These are phyloP conservation scores for Thumatha senex DNA, from an alignment of 2,888 invertebrate species.

Conservation along the genomic window DNA sequence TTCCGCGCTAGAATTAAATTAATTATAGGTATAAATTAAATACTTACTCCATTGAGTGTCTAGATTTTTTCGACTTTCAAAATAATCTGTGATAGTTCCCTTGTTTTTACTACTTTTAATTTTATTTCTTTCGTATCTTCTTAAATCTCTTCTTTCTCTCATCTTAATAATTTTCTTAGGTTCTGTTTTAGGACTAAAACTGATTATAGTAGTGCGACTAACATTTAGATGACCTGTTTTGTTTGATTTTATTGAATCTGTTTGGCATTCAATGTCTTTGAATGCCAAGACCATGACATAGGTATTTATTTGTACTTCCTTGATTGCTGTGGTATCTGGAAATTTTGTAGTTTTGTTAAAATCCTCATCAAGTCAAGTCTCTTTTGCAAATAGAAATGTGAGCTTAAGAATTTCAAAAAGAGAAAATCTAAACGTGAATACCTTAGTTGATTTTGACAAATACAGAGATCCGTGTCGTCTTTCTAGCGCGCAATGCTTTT, in stretches of 20 bases:
- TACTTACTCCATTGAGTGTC: conserved; percentile 31
- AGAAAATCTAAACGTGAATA: no score
- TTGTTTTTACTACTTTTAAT: not conserved
- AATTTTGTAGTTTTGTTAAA: not conserved
- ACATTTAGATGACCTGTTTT: not conserved
- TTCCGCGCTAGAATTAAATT: no score
- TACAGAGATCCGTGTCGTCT: no score
- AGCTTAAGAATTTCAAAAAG: no score
- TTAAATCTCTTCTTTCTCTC: no score
- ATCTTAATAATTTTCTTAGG: not conserved
- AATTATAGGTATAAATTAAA: no score
- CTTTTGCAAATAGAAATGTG: no score
- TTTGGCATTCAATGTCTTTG: conserved; percentile 4
- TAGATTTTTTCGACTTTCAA: not conserved
- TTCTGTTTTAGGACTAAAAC: not conserved
- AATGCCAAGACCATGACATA: not conserved
- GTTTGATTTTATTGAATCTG: not conserved
- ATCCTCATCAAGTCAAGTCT: no score
- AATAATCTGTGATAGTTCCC: not conserved
- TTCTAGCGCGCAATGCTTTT: no score
- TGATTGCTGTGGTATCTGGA: not conserved
- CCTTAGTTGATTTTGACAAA: no score
- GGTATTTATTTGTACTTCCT: conserved; percentile 1
- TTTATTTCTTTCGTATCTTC: not conserved
- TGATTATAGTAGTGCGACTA: not conserved